phyloP scores from a whole-genome alignment of 2,113 vertebrate genomes.

The Potamarius usumacintae region DNA sequence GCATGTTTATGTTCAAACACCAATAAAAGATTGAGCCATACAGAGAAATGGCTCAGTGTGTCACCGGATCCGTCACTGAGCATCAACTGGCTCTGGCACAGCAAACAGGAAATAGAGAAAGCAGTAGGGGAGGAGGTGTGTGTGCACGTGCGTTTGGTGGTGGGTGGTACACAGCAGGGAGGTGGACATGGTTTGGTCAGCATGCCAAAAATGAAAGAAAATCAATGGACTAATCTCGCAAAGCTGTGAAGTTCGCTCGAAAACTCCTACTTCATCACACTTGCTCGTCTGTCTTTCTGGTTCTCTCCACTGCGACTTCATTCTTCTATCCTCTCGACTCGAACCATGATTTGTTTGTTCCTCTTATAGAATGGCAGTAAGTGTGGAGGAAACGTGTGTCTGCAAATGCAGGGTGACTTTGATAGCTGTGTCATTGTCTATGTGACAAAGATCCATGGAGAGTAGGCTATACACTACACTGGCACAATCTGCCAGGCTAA shows the following conservation, averaged over 20 bases:
- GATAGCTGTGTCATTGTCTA: background rate
- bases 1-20: constrained; percentile 20
- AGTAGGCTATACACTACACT: constrained; percentile 10
- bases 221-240: constrained; percentile 61
- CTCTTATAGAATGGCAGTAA: background rate
- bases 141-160: constrained; percentile 13
- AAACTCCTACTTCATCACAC: constrained; percentile 15
- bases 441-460: constrained; percentile 19
- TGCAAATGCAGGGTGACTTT: constrained; percentile 6
- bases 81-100: constrained; percentile 59
- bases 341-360: background rate
- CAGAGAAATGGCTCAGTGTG: constrained; percentile 9
- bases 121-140: constrained; percentile 50
- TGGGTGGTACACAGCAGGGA: constrained; percentile 26
- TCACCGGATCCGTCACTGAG: constrained; percentile 43
- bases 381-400: background rate
- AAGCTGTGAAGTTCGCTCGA: constrained; percentile 39
- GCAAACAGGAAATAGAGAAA: constrained; percentile 53
- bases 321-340: background rate
- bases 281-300: constrained; percentile 10
- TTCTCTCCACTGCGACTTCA: constrained; percentile 10
- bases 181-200: background rate
- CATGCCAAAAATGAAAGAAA: constrained; percentile 45
- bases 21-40: constrained; percentile 8
- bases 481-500: constrained; percentile 37